phyloP scores from a whole-genome alignment of 1,140 invertebrate genomes.

The Drosophila tropicalis region DNA sequence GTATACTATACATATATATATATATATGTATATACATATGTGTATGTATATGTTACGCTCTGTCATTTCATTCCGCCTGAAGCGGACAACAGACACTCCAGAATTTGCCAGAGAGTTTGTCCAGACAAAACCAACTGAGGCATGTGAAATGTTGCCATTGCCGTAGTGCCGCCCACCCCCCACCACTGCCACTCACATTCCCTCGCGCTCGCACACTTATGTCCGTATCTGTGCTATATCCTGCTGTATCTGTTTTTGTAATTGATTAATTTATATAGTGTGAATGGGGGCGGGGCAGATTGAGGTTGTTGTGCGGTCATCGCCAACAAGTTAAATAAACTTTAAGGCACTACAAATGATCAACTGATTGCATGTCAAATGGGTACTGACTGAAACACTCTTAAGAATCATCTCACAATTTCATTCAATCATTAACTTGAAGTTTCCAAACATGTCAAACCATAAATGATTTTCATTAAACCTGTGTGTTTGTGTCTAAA shows the following conservation, averaged over 20 bases:
- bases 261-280: constrained; percentile 76
- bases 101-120: constrained; percentile 49
- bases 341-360: constrained; percentile 23
- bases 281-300: constrained; percentile 36
- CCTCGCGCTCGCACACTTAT: neutral
- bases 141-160: constrained; percentile 52
- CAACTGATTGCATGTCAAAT: constrained; percentile 32
- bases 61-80: constrained; percentile 11
- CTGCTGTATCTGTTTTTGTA: constrained; percentile 46
- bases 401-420: no score
- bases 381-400: neutral
- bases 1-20: no score
- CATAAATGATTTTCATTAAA: no score
- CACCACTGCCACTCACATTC: neutral
- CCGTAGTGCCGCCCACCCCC: constrained; percentile 1
- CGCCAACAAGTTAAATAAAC: constrained; percentile 54
- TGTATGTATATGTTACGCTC: neutral
- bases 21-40: neutral
- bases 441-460: no score
- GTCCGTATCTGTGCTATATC: constrained; percentile 19
- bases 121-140: constrained; percentile 31
- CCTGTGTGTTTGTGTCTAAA: no score
- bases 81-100: constrained; percentile 29
- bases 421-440: no score
- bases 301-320: constrained; percentile 25